These are phyloP conservation scores for Podiceps cristatus DNA, from an alignment of 2,113 vertebrate genomes.

Conservation along the genomic window DNA sequence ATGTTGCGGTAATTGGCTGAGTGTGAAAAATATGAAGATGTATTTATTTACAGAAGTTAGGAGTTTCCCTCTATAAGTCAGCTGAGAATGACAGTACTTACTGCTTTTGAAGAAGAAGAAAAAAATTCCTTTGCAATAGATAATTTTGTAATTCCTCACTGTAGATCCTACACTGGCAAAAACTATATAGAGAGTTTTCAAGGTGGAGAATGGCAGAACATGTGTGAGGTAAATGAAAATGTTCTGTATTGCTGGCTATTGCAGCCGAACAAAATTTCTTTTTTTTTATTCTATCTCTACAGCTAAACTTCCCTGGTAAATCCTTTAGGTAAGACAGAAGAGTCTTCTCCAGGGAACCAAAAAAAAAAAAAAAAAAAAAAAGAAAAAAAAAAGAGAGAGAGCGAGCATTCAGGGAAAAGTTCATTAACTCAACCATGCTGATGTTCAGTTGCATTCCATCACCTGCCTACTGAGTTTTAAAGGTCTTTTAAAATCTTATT, in stretches of 20 bases:
- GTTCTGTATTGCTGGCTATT: not conserved
- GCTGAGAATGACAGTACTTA: not conserved
- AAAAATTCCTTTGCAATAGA: not conserved
- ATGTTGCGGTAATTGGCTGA: not conserved
- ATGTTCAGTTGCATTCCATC: not conserved
- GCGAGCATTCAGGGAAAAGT: not conserved
- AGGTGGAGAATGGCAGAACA: not conserved
- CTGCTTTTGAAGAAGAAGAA: not conserved
- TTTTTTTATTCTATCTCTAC: not conserved
- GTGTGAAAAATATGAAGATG: not conserved
- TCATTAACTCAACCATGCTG: not conserved
- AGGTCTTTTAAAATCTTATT: not conserved
- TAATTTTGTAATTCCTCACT: not conserved
- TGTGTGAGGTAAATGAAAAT: not conserved
- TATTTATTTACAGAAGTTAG: not conserved
- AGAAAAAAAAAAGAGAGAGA: no score
- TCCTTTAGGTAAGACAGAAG: not conserved
- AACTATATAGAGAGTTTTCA: not conserved
- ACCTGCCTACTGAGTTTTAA: not conserved
- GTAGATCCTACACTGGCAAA: not conserved
- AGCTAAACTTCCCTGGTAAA: not conserved
- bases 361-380: no score
- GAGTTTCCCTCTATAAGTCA: not conserved
- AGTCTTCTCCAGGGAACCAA: not conserved
- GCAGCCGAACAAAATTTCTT: not conserved